These are phyloP conservation scores for Coenobita brevimanus DNA, from an alignment of 1,140 invertebrate species.

Conservation along the genomic window DNA sequence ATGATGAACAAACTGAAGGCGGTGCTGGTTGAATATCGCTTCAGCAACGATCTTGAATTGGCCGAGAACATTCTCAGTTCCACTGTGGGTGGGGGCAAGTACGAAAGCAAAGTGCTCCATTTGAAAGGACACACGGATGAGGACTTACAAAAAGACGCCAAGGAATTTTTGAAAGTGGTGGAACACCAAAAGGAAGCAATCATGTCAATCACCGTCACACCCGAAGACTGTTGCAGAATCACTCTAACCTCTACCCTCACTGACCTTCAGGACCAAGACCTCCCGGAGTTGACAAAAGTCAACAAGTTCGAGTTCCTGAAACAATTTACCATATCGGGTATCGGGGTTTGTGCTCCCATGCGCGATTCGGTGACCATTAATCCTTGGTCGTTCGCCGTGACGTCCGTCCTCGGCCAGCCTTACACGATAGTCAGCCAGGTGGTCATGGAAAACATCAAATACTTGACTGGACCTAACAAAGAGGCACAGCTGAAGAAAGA, in stretches of 20 bases:
- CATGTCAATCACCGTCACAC: background rate
- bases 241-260: slow-evolving; percentile 36
- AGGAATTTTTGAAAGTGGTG: slow-evolving; percentile 21
- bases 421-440: slow-evolving; percentile 47
- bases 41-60: too few species aligned
- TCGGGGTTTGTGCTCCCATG: slow-evolving; percentile 40
- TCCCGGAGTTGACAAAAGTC: slow-evolving; percentile 11
- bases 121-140: too few species aligned
- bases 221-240: slow-evolving; percentile 48
- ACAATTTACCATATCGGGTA: slow-evolving; percentile 44
- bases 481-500: slow-evolving; percentile 34
- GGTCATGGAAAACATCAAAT: slow-evolving; percentile 11
- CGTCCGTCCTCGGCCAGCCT: slow-evolving; percentile 27
- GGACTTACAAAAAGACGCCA: slow-evolving; percentile 5
- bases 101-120: too few species aligned
- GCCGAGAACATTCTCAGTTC: too few species aligned
- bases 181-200: background rate
- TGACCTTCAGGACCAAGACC: slow-evolving; percentile 47
- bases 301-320: slow-evolving; percentile 55
- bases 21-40: too few species aligned
- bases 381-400: slow-evolving; percentile 56
- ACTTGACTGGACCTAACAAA: background rate
- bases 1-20: too few species aligned
- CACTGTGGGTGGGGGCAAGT: too few species aligned
- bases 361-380: slow-evolving; percentile 37